Percentiles rank a stretch among this genome's conserved stretches.
Evolutionary conservation across 2,888 invertebrate genomes (phyloP).

Genomic region (Unio pictorum): DNA sequence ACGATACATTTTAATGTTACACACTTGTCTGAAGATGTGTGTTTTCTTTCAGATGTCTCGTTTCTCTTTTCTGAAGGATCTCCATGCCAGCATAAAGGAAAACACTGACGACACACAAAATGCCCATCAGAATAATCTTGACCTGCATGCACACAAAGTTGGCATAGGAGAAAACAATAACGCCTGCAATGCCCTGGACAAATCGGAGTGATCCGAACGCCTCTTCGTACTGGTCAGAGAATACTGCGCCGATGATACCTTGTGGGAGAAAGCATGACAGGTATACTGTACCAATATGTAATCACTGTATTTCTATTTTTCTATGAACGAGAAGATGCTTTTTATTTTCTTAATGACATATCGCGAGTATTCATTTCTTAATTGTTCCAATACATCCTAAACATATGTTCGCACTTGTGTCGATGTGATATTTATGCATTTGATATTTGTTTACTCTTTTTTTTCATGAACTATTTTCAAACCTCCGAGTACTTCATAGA

Average conservation of each 20-base stretch:
- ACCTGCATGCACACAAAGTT: conserved; percentile 52
- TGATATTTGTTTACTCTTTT: too few species aligned
- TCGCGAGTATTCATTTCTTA: too few species aligned
- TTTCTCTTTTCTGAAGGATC: not conserved
- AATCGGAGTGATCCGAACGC: conserved; percentile 65
- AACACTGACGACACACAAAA: too few species aligned
- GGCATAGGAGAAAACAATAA: conserved; percentile 55
- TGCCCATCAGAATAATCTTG: too few species aligned
- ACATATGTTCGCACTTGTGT: too few species aligned
- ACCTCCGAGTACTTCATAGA: too few species aligned
- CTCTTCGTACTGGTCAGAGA: conserved; percentile 63
- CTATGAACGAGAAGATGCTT: not conserved
- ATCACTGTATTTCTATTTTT: not conserved
- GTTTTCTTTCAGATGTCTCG: not conserved
- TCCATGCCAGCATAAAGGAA: not conserved
- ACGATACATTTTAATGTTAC: not conserved
- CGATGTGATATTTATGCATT: too few species aligned
- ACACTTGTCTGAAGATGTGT: not conserved
- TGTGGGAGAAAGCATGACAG: conserved; percentile 8
- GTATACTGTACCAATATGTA: not conserved
- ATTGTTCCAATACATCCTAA: too few species aligned
- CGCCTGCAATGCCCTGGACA: conserved; percentile 61
- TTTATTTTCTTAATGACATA: too few species aligned
- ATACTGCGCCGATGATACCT: conserved; percentile 66
- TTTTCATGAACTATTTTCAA: too few species aligned